Percentiles rank a stretch among this genome's conserved stretches.
phyloP scores from a whole-genome alignment of 2,888 invertebrate genomes.

The Vandiemenella viatica region DNA sequence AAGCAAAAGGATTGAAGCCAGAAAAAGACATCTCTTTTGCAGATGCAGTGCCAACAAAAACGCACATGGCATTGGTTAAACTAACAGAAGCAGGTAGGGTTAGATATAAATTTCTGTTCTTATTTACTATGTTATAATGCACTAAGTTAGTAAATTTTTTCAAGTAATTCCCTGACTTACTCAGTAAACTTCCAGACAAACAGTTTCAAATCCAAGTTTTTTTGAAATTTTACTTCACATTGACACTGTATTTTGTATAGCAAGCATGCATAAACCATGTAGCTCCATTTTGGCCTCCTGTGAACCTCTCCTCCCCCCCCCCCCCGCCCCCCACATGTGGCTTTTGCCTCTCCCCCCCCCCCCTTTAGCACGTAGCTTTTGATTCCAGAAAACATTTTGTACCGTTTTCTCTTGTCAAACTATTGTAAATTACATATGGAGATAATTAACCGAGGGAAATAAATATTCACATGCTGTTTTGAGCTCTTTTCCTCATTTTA shows the following conservation, averaged over 20 bases:
- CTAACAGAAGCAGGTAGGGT: constrained; percentile 44
- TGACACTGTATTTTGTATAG: not conserved
- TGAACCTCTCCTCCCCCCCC: too few relatives aligned
- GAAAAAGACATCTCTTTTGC: constrained; percentile 72
- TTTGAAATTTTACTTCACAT: not conserved
- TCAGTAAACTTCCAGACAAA: not conserved
- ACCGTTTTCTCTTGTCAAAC: too few relatives aligned
- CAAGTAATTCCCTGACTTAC: not conserved
- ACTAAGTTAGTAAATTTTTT: not conserved
- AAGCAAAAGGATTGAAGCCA: constrained; percentile 76
- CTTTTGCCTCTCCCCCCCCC: too few relatives aligned
- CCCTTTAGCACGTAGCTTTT: too few relatives aligned
- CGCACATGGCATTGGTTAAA: constrained; percentile 83
- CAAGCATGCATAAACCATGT: not conserved
- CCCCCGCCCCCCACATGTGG: too few relatives aligned
- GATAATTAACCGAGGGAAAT: too few relatives aligned
- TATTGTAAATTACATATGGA: too few relatives aligned
- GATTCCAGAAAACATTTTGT: too few relatives aligned
- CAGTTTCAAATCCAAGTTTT: too few relatives aligned
- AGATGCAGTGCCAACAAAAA: constrained; percentile 78
- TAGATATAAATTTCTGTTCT: not conserved
- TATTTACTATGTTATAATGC: not conserved
- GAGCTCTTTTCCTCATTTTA: too few relatives aligned
- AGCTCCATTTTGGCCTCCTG: too few relatives aligned
- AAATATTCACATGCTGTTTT: too few relatives aligned